Evolutionary conservation across 1,140 invertebrate genomes (phyloP).

Genomic region (Dolichoris vasculosae): DNA sequence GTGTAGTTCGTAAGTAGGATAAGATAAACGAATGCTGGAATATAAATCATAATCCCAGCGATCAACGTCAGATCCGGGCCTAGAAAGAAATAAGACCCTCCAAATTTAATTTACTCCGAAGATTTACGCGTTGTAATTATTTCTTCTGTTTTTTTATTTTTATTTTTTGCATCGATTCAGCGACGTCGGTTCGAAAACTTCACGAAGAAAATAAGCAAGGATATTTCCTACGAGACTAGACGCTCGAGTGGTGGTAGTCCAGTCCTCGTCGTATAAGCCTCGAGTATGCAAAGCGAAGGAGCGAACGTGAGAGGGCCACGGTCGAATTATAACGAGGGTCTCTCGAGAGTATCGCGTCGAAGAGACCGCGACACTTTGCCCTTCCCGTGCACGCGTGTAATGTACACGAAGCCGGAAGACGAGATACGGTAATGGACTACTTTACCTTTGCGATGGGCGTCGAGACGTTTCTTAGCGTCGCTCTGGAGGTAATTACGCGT

Average conservation of each 20-base stretch:
- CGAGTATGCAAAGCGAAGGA: slow-evolving; percentile 28
- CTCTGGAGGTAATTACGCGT: too few relatives aligned
- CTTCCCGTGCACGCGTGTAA: background rate
- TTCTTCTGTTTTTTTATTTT: too few relatives aligned
- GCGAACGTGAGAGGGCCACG: slow-evolving; percentile 9
- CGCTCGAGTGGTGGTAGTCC: background rate
- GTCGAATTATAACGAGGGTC: slow-evolving; percentile 40
- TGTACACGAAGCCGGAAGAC: background rate
- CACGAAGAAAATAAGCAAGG: background rate
- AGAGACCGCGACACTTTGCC: background rate
- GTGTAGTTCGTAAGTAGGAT: slow-evolving; percentile 13
- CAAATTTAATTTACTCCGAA: too few relatives aligned
- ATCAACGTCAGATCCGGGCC: too few relatives aligned
- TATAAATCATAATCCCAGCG: background rate
- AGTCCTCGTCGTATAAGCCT: background rate
- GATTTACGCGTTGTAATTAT: too few relatives aligned
- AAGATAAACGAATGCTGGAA: background rate
- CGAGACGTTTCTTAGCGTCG: too few relatives aligned
- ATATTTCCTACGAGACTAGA: background rate
- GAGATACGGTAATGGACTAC: slow-evolving; percentile 1
- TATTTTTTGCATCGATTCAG: too few relatives aligned
- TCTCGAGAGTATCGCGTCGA: background rate
- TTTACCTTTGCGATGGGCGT: background rate
- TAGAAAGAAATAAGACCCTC: too few relatives aligned
- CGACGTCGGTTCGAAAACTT: too few relatives aligned